Conservation (phyloP, 2,888 invertebrate species). For the Danaus chrysippus region DNA sequence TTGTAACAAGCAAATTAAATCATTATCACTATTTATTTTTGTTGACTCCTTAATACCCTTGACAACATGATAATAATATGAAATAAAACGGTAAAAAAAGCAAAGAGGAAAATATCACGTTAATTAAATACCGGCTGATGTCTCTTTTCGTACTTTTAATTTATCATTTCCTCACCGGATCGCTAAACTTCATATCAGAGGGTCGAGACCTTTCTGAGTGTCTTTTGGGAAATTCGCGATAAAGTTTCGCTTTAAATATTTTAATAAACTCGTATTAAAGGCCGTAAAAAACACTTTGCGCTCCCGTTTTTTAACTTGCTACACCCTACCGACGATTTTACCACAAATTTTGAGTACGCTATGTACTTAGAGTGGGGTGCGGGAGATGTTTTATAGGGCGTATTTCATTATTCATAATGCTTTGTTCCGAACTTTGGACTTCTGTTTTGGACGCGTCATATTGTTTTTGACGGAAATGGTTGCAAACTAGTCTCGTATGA, state of each 20-base stretch:
- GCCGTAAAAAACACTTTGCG: conserved; percentile 76
- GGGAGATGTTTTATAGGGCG: conserved; percentile 51
- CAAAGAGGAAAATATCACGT: conserved; percentile 38
- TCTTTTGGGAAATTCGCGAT: conserved; percentile 74
- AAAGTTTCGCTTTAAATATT: conserved; percentile 77
- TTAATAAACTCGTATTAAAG: conserved; percentile 76
- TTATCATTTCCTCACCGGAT: conserved; percentile 63
- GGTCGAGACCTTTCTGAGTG: conserved; percentile 57
- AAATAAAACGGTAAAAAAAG: background rate
- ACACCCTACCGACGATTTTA: conserved; percentile 50
- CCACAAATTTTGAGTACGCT: conserved; percentile 44
- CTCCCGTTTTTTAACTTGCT: conserved; percentile 60
- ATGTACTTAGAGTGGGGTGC: conserved; percentile 34
- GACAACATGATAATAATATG: background rate
- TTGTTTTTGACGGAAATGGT: conserved; percentile 56
- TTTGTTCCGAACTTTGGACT: conserved; percentile 63
- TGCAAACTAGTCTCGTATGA: conserved; percentile 14
- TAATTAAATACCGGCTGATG: conserved; percentile 49
- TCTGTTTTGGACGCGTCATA: conserved; percentile 57
- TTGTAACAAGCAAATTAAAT: no score
- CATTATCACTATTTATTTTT: no score
- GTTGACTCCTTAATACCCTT: no score
- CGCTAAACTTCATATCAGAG: conserved; percentile 57
- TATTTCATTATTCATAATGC: conserved; percentile 76
- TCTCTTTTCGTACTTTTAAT: conserved; percentile 59